Percentiles rank a stretch among this genome's conserved stretches.
Evolutionary conservation across 2,888 invertebrate species (phyloP).

Genomic region (Rhodophaea formosa): DNA sequence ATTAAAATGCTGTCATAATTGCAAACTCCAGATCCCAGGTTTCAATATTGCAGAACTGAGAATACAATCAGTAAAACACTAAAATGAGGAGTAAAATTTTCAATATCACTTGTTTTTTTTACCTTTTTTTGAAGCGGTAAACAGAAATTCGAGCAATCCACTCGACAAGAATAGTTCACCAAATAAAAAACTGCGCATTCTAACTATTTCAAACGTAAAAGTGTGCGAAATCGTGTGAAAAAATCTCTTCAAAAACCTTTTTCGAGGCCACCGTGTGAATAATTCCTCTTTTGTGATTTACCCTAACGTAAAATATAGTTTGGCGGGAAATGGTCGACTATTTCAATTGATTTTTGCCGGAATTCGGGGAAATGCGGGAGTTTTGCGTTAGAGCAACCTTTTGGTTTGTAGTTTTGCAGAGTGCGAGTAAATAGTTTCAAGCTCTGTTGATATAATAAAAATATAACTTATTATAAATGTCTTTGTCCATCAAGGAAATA

Average conservation of each 20-base stretch:
- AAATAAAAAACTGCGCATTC: not conserved
- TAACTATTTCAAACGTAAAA: constrained; percentile 26
- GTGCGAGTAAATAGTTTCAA: not conserved
- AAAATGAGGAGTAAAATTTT: too few species aligned
- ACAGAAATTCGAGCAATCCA: too few species aligned
- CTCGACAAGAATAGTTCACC: not conserved
- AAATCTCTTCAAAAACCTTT: constrained; percentile 30
- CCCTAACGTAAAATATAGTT: constrained; percentile 28
- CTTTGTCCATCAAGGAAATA: too few species aligned
- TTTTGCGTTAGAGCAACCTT: not conserved
- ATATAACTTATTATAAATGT: too few species aligned
- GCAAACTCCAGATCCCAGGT: too few species aligned
- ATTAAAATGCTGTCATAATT: too few species aligned
- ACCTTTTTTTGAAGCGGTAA: too few species aligned
- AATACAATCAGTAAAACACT: too few species aligned
- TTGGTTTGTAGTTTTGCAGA: not conserved
- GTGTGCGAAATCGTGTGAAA: constrained; percentile 30
- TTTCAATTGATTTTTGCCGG: constrained; percentile 18
- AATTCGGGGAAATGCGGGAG: not conserved
- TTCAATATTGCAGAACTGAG: too few species aligned
- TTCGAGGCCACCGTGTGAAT: constrained; percentile 28
- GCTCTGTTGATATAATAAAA: too few species aligned
- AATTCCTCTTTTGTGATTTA: constrained; percentile 30
- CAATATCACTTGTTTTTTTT: too few species aligned
- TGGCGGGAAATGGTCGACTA: constrained; percentile 15